Percentiles rank a stretch among this genome's conserved stretches.
These are phyloP conservation scores for Hoplias malabaricus DNA, from an alignment of 2,113 vertebrate genomes.

Conservation along the genomic window DNA sequence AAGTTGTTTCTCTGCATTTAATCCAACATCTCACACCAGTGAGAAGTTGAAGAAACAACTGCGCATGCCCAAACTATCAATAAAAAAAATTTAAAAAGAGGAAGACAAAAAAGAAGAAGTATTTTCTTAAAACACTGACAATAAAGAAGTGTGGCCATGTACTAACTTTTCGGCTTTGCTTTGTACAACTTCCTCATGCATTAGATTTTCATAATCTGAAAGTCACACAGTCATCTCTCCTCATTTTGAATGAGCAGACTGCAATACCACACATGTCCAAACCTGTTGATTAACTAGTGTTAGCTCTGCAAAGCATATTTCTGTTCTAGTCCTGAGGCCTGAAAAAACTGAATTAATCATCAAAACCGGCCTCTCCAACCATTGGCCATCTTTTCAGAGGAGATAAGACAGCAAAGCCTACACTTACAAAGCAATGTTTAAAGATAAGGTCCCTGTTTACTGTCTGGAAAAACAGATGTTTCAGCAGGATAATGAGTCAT, in stretches of 20 bases:
- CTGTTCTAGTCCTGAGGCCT: not conserved
- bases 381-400: not conserved
- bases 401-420: not conserved
- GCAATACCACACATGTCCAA: not conserved
- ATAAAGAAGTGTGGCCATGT: too few relatives aligned
- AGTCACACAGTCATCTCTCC: not conserved
- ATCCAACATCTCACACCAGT: too few relatives aligned
- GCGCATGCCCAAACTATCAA: not conserved
- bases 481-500: not conserved
- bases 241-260: not conserved
- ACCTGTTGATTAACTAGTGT: not conserved
- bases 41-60: too few relatives aligned
- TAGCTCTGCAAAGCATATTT: not conserved
- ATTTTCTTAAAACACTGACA: too few relatives aligned
- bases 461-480: not conserved
- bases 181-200: not conserved
- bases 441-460: slow-evolving; percentile 16
- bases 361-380: not conserved
- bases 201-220: not conserved
- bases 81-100: too few relatives aligned
- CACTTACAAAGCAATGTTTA: not conserved
- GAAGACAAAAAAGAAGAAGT: too few relatives aligned
- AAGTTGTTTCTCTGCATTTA: too few relatives aligned
- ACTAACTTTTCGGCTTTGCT: not conserved
- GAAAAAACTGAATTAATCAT: not conserved